A percentile compares a stretch with the other conserved stretches of the same genome.
phyloP scores from a whole-genome alignment of 2,888 invertebrate genomes.

The Odontomyia ornata region DNA sequence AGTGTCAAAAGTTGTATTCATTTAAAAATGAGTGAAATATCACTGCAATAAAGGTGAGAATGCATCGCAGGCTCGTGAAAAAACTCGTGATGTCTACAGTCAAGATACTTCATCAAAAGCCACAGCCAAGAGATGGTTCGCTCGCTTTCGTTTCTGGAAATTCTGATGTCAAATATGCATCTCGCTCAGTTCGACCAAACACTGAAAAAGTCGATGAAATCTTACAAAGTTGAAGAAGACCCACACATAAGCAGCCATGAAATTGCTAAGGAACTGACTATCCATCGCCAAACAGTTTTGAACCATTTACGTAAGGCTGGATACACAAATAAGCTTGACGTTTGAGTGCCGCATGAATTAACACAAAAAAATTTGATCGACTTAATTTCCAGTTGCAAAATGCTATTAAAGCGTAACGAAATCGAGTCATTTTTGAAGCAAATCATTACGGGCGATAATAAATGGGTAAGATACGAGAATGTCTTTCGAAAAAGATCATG shows the following conservation, averaged over 20 bases:
- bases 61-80: background rate
- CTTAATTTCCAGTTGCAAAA: background rate
- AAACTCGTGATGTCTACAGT: background rate
- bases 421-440: background rate
- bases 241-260: too few species aligned
- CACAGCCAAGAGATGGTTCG: background rate
- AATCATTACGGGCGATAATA: slow-evolving; percentile 4
- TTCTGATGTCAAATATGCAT: background rate
- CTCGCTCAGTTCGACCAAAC: background rate
- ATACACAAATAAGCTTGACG: background rate
- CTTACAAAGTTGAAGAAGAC: too few species aligned
- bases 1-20: background rate
- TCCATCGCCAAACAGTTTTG: too few species aligned
- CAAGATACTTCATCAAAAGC: background rate
- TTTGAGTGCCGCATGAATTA: background rate
- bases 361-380: slow-evolving; percentile 1
- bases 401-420: background rate
- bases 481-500: background rate
- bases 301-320: too few species aligned
- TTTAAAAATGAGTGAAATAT: background rate
- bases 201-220: background rate
- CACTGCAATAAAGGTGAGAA: background rate
- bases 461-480: slow-evolving; percentile 12
- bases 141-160: background rate
- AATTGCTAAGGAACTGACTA: too few species aligned